phyloP scores from a whole-genome alignment of 2,888 invertebrate species.

The Sylvicola cinctus region DNA sequence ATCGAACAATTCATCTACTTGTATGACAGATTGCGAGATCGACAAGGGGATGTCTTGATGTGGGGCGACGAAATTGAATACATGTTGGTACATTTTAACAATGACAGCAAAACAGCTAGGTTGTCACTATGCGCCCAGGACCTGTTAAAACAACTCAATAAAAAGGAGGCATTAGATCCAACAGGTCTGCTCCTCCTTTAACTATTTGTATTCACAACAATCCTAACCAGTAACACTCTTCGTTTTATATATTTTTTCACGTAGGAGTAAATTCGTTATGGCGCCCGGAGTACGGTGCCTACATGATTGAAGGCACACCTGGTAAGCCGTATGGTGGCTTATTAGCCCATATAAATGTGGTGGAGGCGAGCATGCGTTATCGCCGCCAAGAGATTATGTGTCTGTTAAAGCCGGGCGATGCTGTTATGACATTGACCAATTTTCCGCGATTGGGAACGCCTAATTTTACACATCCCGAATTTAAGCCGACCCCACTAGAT shows the following conservation, averaged over 20 bases:
- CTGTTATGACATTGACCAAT: constrained; percentile 75
- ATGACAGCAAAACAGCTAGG: constrained; percentile 58
- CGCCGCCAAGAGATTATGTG: constrained; percentile 68
- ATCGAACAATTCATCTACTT: constrained; percentile 89
- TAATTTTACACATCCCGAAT: constrained; percentile 67
- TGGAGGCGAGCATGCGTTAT: constrained; percentile 92
- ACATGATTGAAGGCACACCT: constrained; percentile 98
- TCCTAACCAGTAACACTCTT: too few relatives aligned
- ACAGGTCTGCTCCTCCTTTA: too few relatives aligned
- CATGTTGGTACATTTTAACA: constrained; percentile 85
- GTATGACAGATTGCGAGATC: constrained; percentile 68
- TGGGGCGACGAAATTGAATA: constrained; percentile 99
- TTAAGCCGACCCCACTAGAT: constrained; percentile 41
- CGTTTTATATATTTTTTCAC: too few relatives aligned
- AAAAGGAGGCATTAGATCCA: constrained; percentile 60
- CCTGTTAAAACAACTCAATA: constrained; percentile 56
- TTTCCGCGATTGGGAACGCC: constrained; percentile 85
- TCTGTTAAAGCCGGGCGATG: constrained; percentile 56
- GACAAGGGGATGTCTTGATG: constrained; percentile 81
- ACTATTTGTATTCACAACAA: too few relatives aligned
- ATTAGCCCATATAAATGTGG: constrained; percentile 91
- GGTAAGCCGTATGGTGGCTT: constrained; percentile 88
- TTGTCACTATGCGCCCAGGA: constrained; percentile 72
- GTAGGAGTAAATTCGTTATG: constrained; percentile 68
- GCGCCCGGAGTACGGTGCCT: constrained; percentile 97